These are phyloP conservation scores for Neolamprologus cancellatus DNA, from an alignment of 2,113 vertebrate species.

Conservation along the genomic window DNA sequence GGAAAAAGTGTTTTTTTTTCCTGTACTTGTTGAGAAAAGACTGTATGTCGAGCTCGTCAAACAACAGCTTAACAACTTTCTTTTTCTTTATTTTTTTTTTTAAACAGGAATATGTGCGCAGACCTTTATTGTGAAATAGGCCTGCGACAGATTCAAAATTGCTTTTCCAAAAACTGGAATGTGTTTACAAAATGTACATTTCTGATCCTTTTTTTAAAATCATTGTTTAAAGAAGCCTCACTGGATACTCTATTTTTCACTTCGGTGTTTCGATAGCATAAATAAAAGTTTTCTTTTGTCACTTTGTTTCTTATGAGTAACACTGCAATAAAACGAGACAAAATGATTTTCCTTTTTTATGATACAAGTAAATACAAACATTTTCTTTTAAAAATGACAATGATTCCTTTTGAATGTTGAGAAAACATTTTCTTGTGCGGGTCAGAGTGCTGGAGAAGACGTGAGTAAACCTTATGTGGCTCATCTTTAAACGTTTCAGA, in stretches of 20 bases:
- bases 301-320: neutral
- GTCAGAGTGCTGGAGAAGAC: neutral
- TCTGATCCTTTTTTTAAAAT: neutral
- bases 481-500: neutral
- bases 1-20: neutral
- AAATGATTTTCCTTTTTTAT: neutral
- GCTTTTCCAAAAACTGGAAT: neutral
- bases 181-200: neutral
- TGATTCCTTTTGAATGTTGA: conserved; percentile 14
- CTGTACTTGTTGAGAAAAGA: neutral
- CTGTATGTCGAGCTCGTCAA: neutral
- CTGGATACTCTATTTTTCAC: too few species aligned
- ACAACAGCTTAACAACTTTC: neutral
- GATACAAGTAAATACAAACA: conserved; percentile 25
- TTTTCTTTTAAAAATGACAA: neutral
- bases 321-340: neutral
- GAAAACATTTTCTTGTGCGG: conserved; percentile 6
- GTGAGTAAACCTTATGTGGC: neutral
- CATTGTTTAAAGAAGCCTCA: neutral
- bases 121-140: neutral
- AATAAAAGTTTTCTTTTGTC: neutral
- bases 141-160: neutral
- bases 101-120: neutral
- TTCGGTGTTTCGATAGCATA: neutral
- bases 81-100: neutral